Base-by-base conservation (phyloP, 1,140 invertebrate species). In the Ditylenchus dipsaci region DNA sequence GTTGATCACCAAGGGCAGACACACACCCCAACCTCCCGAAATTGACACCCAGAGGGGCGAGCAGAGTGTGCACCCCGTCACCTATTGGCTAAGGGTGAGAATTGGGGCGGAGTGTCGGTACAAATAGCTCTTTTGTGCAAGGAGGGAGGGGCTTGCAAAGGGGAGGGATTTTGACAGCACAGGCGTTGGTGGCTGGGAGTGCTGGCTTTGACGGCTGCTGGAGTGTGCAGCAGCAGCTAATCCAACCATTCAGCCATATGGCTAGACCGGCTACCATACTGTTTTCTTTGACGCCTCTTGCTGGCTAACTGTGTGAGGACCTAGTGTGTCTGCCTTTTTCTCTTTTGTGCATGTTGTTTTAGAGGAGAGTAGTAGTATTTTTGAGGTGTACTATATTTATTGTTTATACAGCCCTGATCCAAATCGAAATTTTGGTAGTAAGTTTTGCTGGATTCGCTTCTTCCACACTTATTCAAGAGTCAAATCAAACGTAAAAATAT, bases 241-340 rank as follows among this genome's bases (percentile, higher is more conserved):
- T 53, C 23, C 49, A 53, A 53, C 49, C 49, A 53, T 26, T 53
- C n/a, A 53, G 49, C 49, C 33, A 38, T 53, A 21, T 53, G 49
- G 49, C 49, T 53, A 38, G 33, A 38, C 33, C 33, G 3, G 11
- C 33, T 38, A 38, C 33, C 33, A 38, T 38, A 38, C 33, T 53
- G 49, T 26, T 17, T 53, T 53, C 23, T 53, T 53, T 53, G 49
- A 19, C 49, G 49, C 49, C 49, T 53, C 33, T 38, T 38, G 23
- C 49, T 53, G 49, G 49, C 49, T 53, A 53, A 53, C 15, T 53
- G 23, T 38, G 33, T 38, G 33, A 11, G 33, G n/a, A n/a, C 3
- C 33, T 38, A 38, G 33, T 5, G 3, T 38, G 3, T 38, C 33
- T 38, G 3, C 11, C 33, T 38, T 11, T 38, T 38, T 11, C 33